A percentile compares a stretch with the other conserved stretches of the same genome.
Evolutionary conservation across 2,888 invertebrate species (phyloP).

Genomic region (Nymphalis polychloros): DNA sequence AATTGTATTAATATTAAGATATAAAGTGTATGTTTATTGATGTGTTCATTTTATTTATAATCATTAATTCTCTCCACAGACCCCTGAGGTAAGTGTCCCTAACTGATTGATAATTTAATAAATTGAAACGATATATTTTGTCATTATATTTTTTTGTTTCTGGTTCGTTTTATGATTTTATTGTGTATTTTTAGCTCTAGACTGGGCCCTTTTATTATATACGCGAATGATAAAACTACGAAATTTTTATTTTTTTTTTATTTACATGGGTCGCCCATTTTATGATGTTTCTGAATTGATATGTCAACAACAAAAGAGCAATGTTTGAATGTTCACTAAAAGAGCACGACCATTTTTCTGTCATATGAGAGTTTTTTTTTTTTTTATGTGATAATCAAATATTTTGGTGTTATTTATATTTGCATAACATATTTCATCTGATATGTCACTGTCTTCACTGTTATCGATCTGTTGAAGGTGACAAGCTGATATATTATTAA

Average conservation of each 20-base stretch:
- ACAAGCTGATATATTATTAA: slow-evolving; percentile 53
- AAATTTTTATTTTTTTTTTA: slow-evolving; percentile 5
- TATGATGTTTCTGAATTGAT: slow-evolving; percentile 7
- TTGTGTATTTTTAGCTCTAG: slow-evolving; percentile 29
- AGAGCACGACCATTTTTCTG: neutral
- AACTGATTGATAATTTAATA: slow-evolving; percentile 23
- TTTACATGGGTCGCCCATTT: slow-evolving; percentile 16
- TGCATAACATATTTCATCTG: slow-evolving; percentile 56
- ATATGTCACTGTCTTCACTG: slow-evolving; percentile 60
- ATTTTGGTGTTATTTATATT: slow-evolving; percentile 47
- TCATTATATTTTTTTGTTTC: slow-evolving; percentile 2
- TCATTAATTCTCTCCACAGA: slow-evolving; percentile 74
- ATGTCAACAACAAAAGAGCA: neutral
- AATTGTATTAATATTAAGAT: slow-evolving; percentile 79
- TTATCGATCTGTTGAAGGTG: slow-evolving; percentile 79
- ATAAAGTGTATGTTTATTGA: slow-evolving; percentile 82
- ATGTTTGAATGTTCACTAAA: neutral
- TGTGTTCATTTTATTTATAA: slow-evolving; percentile 81
- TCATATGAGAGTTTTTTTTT: neutral
- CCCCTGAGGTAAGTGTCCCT: slow-evolving; percentile 74
- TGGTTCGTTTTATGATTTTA: slow-evolving; percentile 14
- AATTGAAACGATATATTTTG: slow-evolving; percentile 13
- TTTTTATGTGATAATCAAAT: slow-evolving; percentile 20
- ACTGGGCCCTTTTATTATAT: slow-evolving; percentile 15
- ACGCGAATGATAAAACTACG: slow-evolving; percentile 1